These are phyloP conservation scores for Acrocera orbiculus DNA, from an alignment of 2,888 invertebrate genomes.

Conservation along the genomic window DNA sequence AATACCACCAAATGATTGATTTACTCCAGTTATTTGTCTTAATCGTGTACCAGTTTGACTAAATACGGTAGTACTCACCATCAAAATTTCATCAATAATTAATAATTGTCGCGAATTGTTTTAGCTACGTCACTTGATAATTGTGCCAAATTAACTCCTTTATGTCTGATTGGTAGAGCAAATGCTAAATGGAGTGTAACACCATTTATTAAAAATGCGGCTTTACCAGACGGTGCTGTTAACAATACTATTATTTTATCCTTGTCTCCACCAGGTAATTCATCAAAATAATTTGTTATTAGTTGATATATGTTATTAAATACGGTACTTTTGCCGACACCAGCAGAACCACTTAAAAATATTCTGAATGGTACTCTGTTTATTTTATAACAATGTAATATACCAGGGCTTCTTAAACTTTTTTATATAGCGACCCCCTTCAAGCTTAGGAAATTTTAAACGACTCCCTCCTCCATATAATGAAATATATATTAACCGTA, in stretches of 20 bases:
- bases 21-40: conserved; percentile 17
- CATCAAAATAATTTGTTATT: conserved; percentile 2
- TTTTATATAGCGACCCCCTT: too few relatives aligned
- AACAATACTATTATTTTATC: conserved; percentile 3
- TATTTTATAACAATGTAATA: too few relatives aligned
- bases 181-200: conserved; percentile 6
- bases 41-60: conserved; percentile 7
- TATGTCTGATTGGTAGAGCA: conserved; percentile 4
- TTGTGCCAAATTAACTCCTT: not conserved
- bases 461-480: too few relatives aligned
- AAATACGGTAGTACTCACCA: conserved; percentile 15
- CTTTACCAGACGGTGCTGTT: conserved; percentile 7
- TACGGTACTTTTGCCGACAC: conserved; percentile 2
- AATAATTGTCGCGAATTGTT: conserved; percentile 13
- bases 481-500: too few relatives aligned
- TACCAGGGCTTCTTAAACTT: too few relatives aligned
- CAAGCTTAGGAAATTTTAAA: too few relatives aligned
- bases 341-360: conserved; percentile 3
- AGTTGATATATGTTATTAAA: conserved; percentile 4
- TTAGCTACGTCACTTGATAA: conserved; percentile 7
- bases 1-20: conserved; percentile 18
- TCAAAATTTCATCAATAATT: conserved; percentile 24
- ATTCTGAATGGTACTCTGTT: not conserved
- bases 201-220: conserved; percentile 5
- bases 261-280: not conserved